phyloP scores from a whole-genome alignment of 2,113 vertebrate species.

The Pangasianodon gigas region DNA sequence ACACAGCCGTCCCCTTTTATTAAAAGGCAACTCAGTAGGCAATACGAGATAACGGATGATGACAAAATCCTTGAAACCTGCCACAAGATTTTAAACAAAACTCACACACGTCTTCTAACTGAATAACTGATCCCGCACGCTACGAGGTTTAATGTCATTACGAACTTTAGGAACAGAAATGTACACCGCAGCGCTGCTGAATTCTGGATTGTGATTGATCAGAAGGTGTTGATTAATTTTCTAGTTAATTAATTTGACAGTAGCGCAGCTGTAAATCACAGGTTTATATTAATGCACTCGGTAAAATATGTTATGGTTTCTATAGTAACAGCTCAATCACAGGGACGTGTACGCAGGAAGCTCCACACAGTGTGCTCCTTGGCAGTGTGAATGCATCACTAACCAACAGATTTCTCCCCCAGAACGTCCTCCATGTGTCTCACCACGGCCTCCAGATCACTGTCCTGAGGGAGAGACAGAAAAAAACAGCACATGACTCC shows the following conservation, averaged over 20 bases:
- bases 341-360: not conserved
- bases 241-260: not conserved
- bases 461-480: constrained; percentile 71
- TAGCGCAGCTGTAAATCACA: no score
- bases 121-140: not conserved
- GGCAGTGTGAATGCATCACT: constrained; percentile 29
- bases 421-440: constrained; percentile 79
- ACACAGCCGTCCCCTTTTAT: not conserved
- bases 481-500: not conserved
- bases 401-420: constrained; percentile 67
- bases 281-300: not conserved
- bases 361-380: no score
- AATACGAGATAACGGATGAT: not conserved
- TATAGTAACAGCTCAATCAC: not conserved
- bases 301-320: not conserved
- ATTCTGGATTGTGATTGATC: not conserved
- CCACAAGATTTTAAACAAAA: not conserved
- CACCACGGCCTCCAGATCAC: constrained; percentile 79
- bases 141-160: not conserved
- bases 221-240: not conserved
- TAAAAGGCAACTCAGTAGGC: not conserved
- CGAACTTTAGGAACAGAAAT: not conserved
- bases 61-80: not conserved
- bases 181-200: not conserved
- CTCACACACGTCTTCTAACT: no score